Percentiles rank a stretch among this genome's conserved stretches.
Conservation (phyloP, 2,113 vertebrate genomes). For the Phaethornis superciliosus region DNA sequence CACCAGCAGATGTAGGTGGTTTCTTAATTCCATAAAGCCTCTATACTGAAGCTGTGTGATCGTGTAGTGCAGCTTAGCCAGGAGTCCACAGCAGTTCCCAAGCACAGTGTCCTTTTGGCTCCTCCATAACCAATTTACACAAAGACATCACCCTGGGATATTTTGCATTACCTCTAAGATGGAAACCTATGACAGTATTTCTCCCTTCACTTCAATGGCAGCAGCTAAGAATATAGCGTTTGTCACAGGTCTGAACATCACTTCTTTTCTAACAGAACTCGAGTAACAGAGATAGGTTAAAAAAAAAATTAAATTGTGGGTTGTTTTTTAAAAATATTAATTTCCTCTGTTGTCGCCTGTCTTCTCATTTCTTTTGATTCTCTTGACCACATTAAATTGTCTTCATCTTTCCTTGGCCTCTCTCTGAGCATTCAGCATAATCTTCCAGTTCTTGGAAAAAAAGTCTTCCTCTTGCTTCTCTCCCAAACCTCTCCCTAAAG, state of each 20-base stretch:
- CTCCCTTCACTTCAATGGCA: neutral
- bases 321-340: neutral
- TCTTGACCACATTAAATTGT: neutral
- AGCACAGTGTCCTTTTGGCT: fast-evolving
- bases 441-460: neutral
- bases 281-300: too few species aligned
- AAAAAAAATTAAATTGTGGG: too few species aligned
- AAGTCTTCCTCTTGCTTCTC: neutral
- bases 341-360: neutral
- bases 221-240: neutral
- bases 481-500: neutral
- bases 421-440: neutral
- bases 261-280: too few species aligned
- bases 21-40: neutral
- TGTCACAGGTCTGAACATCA: too few species aligned
- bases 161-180: neutral
- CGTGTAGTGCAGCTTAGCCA: neutral
- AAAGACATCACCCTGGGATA: fast-evolving
- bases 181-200: fast-evolving
- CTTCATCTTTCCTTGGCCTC: neutral
- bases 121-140: fast-evolving
- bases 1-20: fast-evolving
- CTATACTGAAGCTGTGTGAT: neutral
- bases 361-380: neutral
- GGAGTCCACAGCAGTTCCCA: neutral